Base-by-base conservation (phyloP, 2,113 vertebrate genomes). In the Phocoena sinus region DNA sequence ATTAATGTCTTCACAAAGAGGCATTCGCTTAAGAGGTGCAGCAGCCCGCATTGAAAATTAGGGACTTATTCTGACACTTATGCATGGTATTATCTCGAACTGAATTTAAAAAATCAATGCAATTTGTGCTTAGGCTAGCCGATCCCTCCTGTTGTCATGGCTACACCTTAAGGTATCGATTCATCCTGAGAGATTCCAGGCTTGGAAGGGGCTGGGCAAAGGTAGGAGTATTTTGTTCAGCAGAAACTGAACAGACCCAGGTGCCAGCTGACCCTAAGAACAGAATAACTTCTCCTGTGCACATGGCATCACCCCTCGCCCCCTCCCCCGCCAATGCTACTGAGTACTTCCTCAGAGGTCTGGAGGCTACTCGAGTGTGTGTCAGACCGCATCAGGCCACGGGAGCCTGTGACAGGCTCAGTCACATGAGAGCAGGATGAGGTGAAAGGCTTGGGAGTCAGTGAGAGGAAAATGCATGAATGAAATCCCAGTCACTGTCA, bases 131-230 rank as follows among this genome's bases (percentile, higher is more conserved):
- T 89, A 97, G 97, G 95, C 89, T 96, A 67, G 97, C 96, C 95
- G 94, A 96, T 97, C 97, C 98, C 83, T 83, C 96, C 8, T 87
- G 98, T 98, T 98, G 98, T 98, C 98, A 98, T 98, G 98, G 96
- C 90, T 93, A 98, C 97, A 82, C 20, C 58, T 97, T 90, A 96
- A 98, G 95, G 95, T 98, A 98, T 98, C 68, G 96, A 98, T 98
- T 98, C 96, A 92, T 97, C 95, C 91, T 86, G 79, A 96, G 97
- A 97, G 96, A 98, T 96, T 91, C 97, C 92, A 84, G 94, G 96
- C 91, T 97, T 97, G 90, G 97, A 98, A 93, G 89, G 85, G 97
- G 91, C 56, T 95, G 74, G 95, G 95, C 71, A 96, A 96, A 98
- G 88, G 95, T 68, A 95, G 86, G 93, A 95, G 67, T 93, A 97